Percentiles rank a stretch among this genome's conserved stretches.
phyloP scores from a whole-genome alignment of 2,113 vertebrate species.

The Butorides virescens region DNA sequence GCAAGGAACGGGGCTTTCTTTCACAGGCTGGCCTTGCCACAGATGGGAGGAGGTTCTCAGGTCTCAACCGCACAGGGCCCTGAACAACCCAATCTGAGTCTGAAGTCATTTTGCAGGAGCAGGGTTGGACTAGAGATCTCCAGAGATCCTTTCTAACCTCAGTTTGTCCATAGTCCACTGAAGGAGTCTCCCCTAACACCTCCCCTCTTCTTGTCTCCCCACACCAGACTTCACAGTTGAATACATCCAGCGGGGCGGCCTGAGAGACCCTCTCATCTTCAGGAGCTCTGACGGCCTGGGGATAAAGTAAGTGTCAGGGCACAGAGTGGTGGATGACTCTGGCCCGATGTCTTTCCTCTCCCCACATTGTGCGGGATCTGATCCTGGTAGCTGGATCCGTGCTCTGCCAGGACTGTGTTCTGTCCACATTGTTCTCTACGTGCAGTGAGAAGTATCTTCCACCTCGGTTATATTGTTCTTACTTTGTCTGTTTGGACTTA shows the following conservation, averaged over 20 bases:
- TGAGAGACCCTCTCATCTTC: conserved; percentile 94
- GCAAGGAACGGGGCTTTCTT: background rate
- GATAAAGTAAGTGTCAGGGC: conserved; percentile 83
- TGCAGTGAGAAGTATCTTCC: background rate
- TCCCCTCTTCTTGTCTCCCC: background rate
- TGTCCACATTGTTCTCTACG: accelerated
- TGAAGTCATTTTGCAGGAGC: background rate
- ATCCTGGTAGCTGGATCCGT: background rate
- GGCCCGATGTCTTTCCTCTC: background rate
- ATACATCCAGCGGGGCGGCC: conserved; percentile 93
- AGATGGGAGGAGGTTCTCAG: background rate
- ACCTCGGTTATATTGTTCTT: background rate
- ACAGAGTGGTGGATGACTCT: background rate
- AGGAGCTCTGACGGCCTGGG: conserved; percentile 89
- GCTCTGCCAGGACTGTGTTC: background rate
- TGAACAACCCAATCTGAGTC: background rate
- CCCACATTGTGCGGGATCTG: background rate
- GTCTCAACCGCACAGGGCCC: background rate
- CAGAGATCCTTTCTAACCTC: background rate
- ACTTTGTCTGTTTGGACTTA: background rate
- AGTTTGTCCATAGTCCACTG: background rate
- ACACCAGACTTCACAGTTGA: conserved; percentile 93
- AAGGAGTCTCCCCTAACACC: background rate
- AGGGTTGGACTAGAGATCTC: background rate
- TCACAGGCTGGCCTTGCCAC: background rate